Conservation (phyloP, 2,113 vertebrate species). For the Crotalus helleri region DNA sequence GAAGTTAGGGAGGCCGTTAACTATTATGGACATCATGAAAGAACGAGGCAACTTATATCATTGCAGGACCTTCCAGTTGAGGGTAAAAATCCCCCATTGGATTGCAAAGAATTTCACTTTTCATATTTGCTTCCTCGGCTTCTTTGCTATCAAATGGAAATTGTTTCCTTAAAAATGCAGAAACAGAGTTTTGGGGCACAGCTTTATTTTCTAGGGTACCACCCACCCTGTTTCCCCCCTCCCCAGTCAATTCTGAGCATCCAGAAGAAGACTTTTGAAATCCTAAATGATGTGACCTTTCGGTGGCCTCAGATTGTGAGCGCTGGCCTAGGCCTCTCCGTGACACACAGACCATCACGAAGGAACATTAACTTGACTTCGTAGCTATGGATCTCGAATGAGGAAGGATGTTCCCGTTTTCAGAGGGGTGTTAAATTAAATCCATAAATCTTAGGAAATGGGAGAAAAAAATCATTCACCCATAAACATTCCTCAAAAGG, state of each 20-base stretch:
- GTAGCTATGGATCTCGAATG: not conserved
- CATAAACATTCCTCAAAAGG: conserved; percentile 16
- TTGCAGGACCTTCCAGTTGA: not conserved
- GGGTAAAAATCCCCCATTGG: not conserved
- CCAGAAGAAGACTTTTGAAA: not conserved
- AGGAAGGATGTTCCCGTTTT: conserved; percentile 22
- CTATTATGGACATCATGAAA: not conserved
- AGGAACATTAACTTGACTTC: not conserved
- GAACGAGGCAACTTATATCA: not conserved
- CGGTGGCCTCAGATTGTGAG: not conserved
- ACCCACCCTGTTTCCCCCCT: not conserved
- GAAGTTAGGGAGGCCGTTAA: not conserved
- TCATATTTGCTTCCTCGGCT: not conserved
- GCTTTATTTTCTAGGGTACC: not conserved
- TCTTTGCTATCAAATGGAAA: not conserved
- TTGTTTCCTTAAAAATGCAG: not conserved
- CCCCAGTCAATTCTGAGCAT: not conserved
- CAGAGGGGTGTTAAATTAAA: conserved; percentile 44
- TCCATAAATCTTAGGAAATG: conserved; percentile 30
- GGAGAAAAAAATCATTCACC: conserved; percentile 33
- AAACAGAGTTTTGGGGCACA: not conserved
- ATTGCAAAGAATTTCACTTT: not conserved
- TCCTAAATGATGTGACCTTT: not conserved
- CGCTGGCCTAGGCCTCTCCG: accelerated
- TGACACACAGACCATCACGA: not conserved